These are phyloP conservation scores for Nicator chloris DNA, from an alignment of 2,113 vertebrate genomes.

Conservation along the genomic window DNA sequence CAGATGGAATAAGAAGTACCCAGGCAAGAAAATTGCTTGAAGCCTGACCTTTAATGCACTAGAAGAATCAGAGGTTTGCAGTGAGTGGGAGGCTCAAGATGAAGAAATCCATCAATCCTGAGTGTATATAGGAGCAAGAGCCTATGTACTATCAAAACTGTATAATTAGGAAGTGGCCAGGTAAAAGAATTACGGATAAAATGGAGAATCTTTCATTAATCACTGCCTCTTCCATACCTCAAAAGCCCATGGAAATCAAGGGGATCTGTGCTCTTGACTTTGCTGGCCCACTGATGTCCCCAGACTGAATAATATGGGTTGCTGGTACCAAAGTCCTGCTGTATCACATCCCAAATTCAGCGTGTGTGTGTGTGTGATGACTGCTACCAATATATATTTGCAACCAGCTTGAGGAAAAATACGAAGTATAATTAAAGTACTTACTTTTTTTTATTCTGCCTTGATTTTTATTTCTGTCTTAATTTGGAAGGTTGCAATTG, in stretches of 20 bases:
- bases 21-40: not conserved
- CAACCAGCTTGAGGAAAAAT: not conserved
- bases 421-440: not conserved
- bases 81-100: not conserved
- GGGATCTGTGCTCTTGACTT: not conserved
- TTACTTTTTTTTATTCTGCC: not conserved
- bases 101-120: not conserved
- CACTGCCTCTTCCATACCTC: not conserved
- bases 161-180: not conserved
- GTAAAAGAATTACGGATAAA: not conserved
- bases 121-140: not conserved
- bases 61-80: not conserved
- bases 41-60: slow-evolving; percentile 9
- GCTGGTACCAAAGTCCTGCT: not conserved
- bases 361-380: not conserved
- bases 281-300: not conserved
- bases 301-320: not conserved
- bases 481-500: not conserved
- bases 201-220: not conserved
- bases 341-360: not conserved
- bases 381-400: not conserved
- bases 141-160: not conserved
- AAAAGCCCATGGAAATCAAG: not conserved
- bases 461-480: slow-evolving; percentile 1
- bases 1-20: not conserved